Base-by-base conservation (phyloP, 1,140 invertebrate genomes). In the Cheumatopsyche charites region DNA sequence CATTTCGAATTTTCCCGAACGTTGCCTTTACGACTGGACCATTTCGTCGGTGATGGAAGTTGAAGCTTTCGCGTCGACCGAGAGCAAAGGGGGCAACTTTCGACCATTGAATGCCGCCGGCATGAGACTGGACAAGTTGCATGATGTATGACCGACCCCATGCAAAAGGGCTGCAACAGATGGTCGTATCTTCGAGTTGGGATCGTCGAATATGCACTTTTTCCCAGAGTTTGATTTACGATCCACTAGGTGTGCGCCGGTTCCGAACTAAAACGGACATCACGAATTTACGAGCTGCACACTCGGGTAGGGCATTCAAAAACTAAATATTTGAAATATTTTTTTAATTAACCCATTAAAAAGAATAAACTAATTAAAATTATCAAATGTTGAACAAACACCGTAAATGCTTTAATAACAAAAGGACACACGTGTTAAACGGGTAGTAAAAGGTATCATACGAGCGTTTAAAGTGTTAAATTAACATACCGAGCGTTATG, bases 361-460 rank as follows among this genome's bases (percentile, higher is more conserved):
- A 9, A 36, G 29, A 36, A 36, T 36, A 4, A 36, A 36, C 9
- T 36, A 36, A 36, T 36, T 9, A 36, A 36, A 52, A 19, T 9
- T 52, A 17, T 17, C 19, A 9, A 52, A 52, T 17, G 47, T 15
- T 36, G 19, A 17, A 15, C 47, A 52, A 52, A 15, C 7, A 19
- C 47, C 47, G 7, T 52, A 52, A 52, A 52, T 17, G n/a, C 19
- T 15, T 17, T 6, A 52, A 47, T 13, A 13, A 13, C 45, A 52
- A 52, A 52, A 52, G 47, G 47, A 52, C 47, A 19, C 47, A 52
- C 19, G 19, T 52, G 47, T 52, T 52, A 52, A 52, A 52, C 15
- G 15, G 19, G 47, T 19, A 17, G 47, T 52, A 52, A 52, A 52
- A 52, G 47, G 47, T 52, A 17, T 9, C 15, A 1, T 52, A 52